Base-by-base conservation (phyloP, 2,113 vertebrate species). In the Muscicapa adusta region DNA sequence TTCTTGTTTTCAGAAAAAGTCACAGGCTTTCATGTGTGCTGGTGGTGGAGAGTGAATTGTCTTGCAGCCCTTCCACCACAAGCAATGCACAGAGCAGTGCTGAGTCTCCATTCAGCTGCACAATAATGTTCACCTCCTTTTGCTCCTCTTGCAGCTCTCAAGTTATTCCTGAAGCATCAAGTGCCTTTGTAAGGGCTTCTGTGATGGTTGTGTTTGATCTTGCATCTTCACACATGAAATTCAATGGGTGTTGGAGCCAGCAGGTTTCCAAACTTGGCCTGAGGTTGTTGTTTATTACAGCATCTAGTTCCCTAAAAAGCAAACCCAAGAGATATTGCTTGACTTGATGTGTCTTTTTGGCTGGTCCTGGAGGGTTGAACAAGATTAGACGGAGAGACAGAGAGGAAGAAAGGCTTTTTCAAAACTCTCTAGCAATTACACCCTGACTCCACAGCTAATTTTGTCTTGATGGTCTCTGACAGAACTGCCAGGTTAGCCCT, bases 101-200 rank as follows among this genome's bases (percentile, higher is more conserved):
- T 19, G 85, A 53, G 23, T 10, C 22, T 65, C 73, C 15, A 0
- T 51, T 40, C 47, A 10, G 0, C 14, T 14, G 26, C 58, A 28
- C 38, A n/a, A 10, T 14, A 14, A 45, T 1, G 1, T 22, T 48
- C n/a, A 4, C 0, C 4, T 14, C 26, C 43, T 36, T 67, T n/a
- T 33, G 19, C 31, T 75, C 62, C 66, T 91, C 65, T n/a, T 38
- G 73, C 31, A 85, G 86, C 68, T 81, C 62, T 65, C 53, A 18
- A 14, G 66, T 71, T 56, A 26, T 67, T 84, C 57, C 89, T 84
- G 89, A 48, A 81, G 43, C 53, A 48, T 1, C 2, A 88, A 72
- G 34, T 12, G 45, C 54, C 87, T 65, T n/a, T 76, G 16, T 12
- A 12, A 94, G 87, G 8, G 61, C 17, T 11, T 1, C 26, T 70